These are phyloP conservation scores for Tenebrosternarchus preto DNA, from an alignment of 2,113 vertebrate genomes.

Conservation along the genomic window DNA sequence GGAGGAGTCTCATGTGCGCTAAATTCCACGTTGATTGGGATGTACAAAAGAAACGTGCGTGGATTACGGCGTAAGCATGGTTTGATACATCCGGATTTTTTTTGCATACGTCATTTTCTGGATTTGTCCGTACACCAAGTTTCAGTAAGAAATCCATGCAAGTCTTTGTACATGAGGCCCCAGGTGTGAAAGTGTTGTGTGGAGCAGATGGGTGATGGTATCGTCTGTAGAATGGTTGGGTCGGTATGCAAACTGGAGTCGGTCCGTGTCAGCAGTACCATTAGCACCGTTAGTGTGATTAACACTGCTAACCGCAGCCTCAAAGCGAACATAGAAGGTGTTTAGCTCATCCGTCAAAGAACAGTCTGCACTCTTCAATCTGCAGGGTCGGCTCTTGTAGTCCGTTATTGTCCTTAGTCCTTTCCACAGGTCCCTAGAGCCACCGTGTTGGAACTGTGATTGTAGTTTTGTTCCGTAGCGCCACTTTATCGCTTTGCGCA, in stretches of 20 bases:
- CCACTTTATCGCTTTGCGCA: not conserved
- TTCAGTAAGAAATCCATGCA: too few species aligned
- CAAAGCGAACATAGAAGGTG: not conserved
- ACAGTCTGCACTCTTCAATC: not conserved
- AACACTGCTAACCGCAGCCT: not conserved
- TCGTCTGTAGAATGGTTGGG: too few species aligned
- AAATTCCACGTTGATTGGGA: too few species aligned
- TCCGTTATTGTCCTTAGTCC: not conserved
- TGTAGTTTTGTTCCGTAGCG: not conserved
- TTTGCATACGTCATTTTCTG: too few species aligned
- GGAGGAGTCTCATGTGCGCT: too few species aligned
- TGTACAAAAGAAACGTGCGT: too few species aligned
- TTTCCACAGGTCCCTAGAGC: not conserved
- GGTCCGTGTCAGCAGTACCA: not conserved
- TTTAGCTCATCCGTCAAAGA: not conserved
- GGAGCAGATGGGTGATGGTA: not conserved
- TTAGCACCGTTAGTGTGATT: not conserved
- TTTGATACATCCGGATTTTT: too few species aligned
- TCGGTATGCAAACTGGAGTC: slow-evolving; percentile 38
- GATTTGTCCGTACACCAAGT: too few species aligned
- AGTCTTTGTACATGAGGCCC: too few species aligned
- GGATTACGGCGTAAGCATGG: too few species aligned
- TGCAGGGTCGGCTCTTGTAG: not conserved
- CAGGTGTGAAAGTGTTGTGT: not conserved
- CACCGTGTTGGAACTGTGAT: not conserved